phyloP scores from a whole-genome alignment of 1,140 invertebrate species.

The Bilobella aurantiaca region DNA sequence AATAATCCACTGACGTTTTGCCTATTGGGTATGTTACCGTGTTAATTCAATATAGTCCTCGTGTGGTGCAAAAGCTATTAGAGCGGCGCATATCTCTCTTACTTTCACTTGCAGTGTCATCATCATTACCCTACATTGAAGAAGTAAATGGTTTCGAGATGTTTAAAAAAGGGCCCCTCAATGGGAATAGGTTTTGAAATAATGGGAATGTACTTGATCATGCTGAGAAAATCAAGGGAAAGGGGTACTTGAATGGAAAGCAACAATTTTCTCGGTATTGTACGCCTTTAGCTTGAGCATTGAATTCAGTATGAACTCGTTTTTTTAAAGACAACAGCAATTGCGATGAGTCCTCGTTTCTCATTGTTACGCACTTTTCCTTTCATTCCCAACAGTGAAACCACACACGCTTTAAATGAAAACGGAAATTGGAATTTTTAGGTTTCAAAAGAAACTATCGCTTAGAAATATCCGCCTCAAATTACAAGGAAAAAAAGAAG shows the following conservation, averaged over 20 bases:
- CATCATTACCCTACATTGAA: too few relatives aligned
- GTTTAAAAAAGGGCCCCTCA: too few relatives aligned
- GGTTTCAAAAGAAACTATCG: background rate
- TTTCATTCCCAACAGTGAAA: slow-evolving; percentile 9
- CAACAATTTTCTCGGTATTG: slow-evolving; percentile 4
- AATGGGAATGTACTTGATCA: slow-evolving; percentile 20
- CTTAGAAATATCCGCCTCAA: too few relatives aligned
- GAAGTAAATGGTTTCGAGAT: too few relatives aligned
- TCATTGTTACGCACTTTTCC: background rate
- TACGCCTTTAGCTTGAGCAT: background rate
- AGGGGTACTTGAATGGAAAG: background rate
- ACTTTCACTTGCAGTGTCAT: too few relatives aligned
- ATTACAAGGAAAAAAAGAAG: too few relatives aligned
- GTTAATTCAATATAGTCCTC: background rate
- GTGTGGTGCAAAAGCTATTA: background rate
- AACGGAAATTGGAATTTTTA: slow-evolving; percentile 28
- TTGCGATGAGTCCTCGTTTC: background rate
- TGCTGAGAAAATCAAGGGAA: slow-evolving; percentile 24
- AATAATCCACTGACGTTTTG: background rate
- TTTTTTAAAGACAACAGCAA: slow-evolving; percentile 1
- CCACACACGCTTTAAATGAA: slow-evolving; percentile 19
- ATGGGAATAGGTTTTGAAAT: background rate
- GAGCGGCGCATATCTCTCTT: background rate
- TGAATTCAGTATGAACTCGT: background rate
- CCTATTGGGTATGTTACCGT: background rate